Evolutionary conservation across 2,797 vertebrate species (phyloP).

Genomic region (Phrynocephalus vlangalii): DNA sequence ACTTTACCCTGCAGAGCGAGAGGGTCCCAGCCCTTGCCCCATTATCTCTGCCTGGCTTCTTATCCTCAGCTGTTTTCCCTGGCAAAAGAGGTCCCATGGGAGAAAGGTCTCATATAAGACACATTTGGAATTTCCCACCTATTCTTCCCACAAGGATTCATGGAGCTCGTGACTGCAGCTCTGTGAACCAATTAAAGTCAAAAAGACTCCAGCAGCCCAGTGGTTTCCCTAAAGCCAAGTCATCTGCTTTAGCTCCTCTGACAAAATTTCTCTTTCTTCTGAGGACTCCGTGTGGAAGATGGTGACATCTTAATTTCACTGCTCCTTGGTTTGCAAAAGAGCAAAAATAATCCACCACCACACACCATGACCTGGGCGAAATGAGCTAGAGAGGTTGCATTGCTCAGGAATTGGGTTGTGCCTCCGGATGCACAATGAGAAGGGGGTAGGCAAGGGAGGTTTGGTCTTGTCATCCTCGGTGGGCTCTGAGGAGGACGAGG

Average conservation of each 20-base stretch:
- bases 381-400: not conserved
- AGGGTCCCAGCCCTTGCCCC: no score
- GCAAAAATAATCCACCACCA: not conserved
- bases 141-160: not conserved
- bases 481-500: no score
- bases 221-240: not conserved
- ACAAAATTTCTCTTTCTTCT: not conserved
- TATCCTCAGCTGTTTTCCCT: no score
- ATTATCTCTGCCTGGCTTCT: no score
- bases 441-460: no score
- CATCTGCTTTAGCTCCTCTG: not conserved
- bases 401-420: no score
- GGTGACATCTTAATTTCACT: not conserved
- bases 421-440: no score
- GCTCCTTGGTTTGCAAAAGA: not conserved
- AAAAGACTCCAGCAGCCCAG: not conserved
- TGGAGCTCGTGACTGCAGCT: not conserved
- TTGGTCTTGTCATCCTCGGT: no score
- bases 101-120: no score
- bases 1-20: no score
- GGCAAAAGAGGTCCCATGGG: no score
- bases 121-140: no score
- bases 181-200: not conserved
- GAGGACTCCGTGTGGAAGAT: not conserved
- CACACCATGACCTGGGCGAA: not conserved